Percentiles rank a stretch among this genome's conserved stretches.
Evolutionary conservation across 2,888 invertebrate species (phyloP).

Genomic region (Ctena decussata): DNA sequence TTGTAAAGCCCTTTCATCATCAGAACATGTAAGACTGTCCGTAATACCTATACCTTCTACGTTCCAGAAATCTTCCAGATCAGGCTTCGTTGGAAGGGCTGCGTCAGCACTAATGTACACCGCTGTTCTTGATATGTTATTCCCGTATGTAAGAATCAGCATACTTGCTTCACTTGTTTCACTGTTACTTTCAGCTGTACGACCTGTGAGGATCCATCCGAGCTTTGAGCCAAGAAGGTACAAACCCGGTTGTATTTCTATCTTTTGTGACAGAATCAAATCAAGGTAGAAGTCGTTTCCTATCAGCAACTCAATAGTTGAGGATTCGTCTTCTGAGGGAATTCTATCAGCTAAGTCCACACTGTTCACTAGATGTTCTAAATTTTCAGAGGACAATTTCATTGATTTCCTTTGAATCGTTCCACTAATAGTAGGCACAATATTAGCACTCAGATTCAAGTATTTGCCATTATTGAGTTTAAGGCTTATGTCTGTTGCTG

Average conservation of each 20-base stretch:
- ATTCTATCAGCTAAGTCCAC: constrained; percentile 25
- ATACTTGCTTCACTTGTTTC: constrained; percentile 15
- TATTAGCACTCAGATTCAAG: constrained; percentile 23
- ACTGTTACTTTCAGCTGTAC: constrained; percentile 14
- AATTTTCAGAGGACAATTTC: not conserved
- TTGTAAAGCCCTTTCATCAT: constrained; percentile 16
- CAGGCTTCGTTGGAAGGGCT: too few relatives aligned
- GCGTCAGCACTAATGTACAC: too few relatives aligned
- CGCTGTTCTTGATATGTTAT: not conserved
- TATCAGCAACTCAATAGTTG: not conserved
- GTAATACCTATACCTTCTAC: constrained; percentile 37
- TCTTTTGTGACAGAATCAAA: constrained; percentile 19
- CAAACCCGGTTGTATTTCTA: constrained; percentile 30
- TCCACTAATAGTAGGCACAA: constrained; percentile 39
- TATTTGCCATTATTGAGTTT: constrained; percentile 24
- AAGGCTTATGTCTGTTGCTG: constrained; percentile 2
- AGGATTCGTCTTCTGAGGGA: constrained; percentile 23
- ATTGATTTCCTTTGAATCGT: constrained; percentile 25
- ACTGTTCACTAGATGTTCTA: constrained; percentile 7
- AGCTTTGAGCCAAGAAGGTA: constrained; percentile 33
- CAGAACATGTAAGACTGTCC: not conserved
- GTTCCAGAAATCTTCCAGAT: constrained; percentile 44
- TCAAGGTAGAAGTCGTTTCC: constrained; percentile 40
- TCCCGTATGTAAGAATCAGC: constrained; percentile 22
- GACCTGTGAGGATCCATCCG: constrained; percentile 40